Conservation (phyloP, 2,797 vertebrate genomes). For the Scleropages formosus region DNA sequence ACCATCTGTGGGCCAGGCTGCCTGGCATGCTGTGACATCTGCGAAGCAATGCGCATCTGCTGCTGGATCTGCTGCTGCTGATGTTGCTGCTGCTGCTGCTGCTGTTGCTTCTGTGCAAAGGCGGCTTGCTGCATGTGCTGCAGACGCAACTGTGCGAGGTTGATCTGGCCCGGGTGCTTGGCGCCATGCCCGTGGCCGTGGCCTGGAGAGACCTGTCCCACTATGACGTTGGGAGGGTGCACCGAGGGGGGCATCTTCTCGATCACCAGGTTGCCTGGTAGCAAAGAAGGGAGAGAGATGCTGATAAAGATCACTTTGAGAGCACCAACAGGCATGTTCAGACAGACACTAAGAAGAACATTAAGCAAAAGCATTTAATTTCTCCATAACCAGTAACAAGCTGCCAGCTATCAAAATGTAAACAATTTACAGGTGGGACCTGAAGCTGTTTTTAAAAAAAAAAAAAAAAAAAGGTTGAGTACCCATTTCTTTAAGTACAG, state of each 20-base stretch:
- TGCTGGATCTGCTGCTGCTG: conserved; percentile 89
- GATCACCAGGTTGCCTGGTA: conserved; percentile 88
- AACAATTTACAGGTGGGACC: no score
- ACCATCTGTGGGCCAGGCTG: conserved; percentile 73
- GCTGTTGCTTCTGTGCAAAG: conserved; percentile 85
- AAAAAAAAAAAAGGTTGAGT: no score
- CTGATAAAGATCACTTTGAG: no score
- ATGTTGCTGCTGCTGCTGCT: conserved; percentile 84
- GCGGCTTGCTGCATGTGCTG: conserved; percentile 95
- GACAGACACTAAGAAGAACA: no score
- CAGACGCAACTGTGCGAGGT: conserved; percentile 90
- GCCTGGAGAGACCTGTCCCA: conserved; percentile 82
- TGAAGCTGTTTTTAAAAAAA: no score
- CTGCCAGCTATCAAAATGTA: no score
- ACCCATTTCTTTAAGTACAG: no score
- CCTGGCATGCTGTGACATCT: conserved; percentile 76
- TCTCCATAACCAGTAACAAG: no score
- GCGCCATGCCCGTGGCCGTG: conserved; percentile 80
- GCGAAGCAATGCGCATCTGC: conserved; percentile 81
- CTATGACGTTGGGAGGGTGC: conserved; percentile 82
- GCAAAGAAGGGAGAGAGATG: not conserved
- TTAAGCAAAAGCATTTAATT: no score
- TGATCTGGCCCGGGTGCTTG: conserved; percentile 92
- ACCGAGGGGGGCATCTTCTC: conserved; percentile 85
- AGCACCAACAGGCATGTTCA: no score